Base-by-base conservation (phyloP, 30 jellyfish, hydroid and myxozoan genomes). In the Cassiopea andromeda region DNA sequence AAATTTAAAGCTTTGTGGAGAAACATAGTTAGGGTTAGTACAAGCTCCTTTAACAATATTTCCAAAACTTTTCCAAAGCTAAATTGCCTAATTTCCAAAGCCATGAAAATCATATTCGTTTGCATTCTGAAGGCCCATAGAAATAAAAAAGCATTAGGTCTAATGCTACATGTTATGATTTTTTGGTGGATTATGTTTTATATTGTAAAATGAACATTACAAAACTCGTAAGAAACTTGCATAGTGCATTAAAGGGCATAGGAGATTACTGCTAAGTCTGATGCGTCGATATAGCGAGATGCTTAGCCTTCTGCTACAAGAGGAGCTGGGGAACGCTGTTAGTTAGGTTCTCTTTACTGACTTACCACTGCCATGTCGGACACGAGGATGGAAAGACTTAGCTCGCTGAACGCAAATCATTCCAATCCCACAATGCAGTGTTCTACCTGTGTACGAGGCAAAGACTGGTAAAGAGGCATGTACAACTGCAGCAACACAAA, bases 381-480 rank as follows among this genome's bases (percentile, higher is more conserved):
- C 93, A 86, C 93, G 93, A 86, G 93, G 93, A 70, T 86, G 87
- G 93, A 86, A 86, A 86, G 93, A 71, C 78, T 44, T 84, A 77
- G 12, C 54, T 78, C 58, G 60, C 27, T 50, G 76, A 58, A 44
- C 76, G 75, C 15, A 19, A 66, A 66, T 19, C 45, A 2, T 66
- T 66, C 27, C 64, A 19, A 19, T 57, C 87, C 93, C 93, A 85
- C 76, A 60, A 85, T 73, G 87, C 93, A 73, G 43, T 85, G 93
- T 80, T 82, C 8, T 18, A 46, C 10, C 77, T 66, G 14, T 2
- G 45, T 66, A 66, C 75, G 75, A 66, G 75, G 75, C 45, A 4
- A 19, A 16, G 7, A 2, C 4, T 6, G 6, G 7, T 7, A 4
- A 66, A 7, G 75, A 66, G 75, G 45, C 75, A 4, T 5, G 27